Evolutionary conservation across 1,140 invertebrate species (phyloP).

Genomic region (Brachionus rubens): DNA sequence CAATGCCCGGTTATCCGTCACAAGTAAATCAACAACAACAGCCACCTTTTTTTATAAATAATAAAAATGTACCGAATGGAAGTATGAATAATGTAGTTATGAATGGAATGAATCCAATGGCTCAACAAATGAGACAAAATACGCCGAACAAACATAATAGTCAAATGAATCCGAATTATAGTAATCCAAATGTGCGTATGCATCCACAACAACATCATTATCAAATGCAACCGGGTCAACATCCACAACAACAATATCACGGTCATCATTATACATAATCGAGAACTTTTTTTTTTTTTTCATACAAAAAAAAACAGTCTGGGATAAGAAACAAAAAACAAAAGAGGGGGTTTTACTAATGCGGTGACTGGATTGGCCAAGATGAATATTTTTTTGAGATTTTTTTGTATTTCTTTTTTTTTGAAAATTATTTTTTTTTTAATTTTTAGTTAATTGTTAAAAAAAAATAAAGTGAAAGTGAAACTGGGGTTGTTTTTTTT

Average conservation of each 20-base stretch:
- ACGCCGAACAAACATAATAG: too few species aligned
- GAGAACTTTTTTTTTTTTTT: not conserved
- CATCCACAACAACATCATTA: not conserved
- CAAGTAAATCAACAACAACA: not conserved
- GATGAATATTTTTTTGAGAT: too few species aligned
- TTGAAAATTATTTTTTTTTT: too few species aligned
- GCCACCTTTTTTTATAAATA: slow-evolving; percentile 12
- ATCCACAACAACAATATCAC: slow-evolving; percentile 7
- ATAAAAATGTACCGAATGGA: not conserved
- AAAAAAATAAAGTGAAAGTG: too few species aligned
- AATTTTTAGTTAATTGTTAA: too few species aligned
- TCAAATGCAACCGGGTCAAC: not conserved
- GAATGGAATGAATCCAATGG: not conserved
- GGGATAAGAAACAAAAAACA: too few species aligned
- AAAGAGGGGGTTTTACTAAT: too few species aligned
- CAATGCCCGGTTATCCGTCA: not conserved
- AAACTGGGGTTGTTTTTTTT: too few species aligned
- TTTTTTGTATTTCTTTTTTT: too few species aligned
- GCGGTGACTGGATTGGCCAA: too few species aligned
- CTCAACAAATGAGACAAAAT: not conserved
- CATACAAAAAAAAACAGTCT: slow-evolving; percentile 9
- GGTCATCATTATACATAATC: not conserved
- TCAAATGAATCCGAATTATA: not conserved
- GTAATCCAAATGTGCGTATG: not conserved
- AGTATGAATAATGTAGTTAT: not conserved